These are phyloP conservation scores for Antrozous pallidus DNA, from an alignment of 2,797 vertebrate genomes.

Conservation along the genomic window DNA sequence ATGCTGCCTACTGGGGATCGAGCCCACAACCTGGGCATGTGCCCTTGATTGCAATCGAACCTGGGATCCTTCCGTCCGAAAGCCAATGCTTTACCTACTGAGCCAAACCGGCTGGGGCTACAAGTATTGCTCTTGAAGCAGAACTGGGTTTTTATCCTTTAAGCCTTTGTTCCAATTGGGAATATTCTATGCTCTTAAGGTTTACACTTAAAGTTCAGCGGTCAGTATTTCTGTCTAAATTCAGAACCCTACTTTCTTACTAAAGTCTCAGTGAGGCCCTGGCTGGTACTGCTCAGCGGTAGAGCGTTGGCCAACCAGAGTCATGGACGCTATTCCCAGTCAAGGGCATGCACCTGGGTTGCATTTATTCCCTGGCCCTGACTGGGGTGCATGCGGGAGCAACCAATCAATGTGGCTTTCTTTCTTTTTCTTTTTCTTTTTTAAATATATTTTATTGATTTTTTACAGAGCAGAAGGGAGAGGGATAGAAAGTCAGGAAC, in stretches of 20 bases:
- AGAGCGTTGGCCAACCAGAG: background rate
- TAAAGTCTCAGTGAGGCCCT: background rate
- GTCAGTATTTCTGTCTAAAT: background rate
- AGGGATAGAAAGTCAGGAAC: no score
- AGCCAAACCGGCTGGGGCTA: background rate
- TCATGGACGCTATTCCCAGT: background rate
- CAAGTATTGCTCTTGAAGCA: background rate
- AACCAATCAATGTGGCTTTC: background rate
- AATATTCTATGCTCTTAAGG: background rate
- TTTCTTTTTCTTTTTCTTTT: background rate
- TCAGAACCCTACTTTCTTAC: background rate
- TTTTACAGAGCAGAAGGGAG: no score
- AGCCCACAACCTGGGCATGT: no score
- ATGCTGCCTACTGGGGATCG: no score
- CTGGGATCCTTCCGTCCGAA: no score
- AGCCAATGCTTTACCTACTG: no score
- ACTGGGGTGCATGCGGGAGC: background rate
- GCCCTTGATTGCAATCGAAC: no score
- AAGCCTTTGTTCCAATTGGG: background rate
- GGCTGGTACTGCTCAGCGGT: background rate
- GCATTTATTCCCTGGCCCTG: background rate
- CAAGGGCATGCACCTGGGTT: background rate
- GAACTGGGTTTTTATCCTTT: background rate
- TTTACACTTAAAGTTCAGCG: background rate
- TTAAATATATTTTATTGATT: no score